phyloP scores from a whole-genome alignment of 2,888 invertebrate genomes.

The Stictocephala bisonia region DNA sequence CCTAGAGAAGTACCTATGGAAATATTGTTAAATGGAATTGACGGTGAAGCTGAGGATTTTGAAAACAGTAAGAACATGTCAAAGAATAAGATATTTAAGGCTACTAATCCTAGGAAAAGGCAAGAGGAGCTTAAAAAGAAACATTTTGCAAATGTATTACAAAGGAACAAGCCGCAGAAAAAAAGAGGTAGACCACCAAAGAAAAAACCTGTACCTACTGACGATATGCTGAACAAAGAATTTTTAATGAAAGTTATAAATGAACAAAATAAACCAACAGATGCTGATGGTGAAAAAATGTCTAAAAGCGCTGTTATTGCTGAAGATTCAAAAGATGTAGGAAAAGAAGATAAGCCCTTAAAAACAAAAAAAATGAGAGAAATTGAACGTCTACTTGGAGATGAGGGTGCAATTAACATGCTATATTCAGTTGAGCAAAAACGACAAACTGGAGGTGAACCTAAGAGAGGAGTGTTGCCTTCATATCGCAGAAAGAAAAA shows the following conservation, averaged over 20 bases:
- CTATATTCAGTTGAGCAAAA: constrained; percentile 77
- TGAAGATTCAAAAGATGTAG: constrained; percentile 35
- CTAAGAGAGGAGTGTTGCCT: constrained; percentile 52
- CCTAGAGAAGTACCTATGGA: constrained; percentile 23
- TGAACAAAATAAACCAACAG: neutral
- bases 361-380: constrained; percentile 68
- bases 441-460: constrained; percentile 60
- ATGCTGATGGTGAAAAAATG: constrained; percentile 23
- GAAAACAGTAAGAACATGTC: neutral
- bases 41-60: neutral
- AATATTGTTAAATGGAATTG: constrained; percentile 12
- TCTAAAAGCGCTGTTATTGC: no score
- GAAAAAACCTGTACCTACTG: constrained; percentile 20
- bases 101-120: constrained; percentile 19
- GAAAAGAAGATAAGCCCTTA: constrained; percentile 7
- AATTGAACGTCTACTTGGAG: constrained; percentile 81
- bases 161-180: constrained; percentile 38
- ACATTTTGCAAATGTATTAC: constrained; percentile 10
- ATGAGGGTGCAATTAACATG: constrained; percentile 90
- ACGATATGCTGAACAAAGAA: constrained; percentile 27
- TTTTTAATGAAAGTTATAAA: constrained; percentile 8
- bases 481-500: constrained; percentile 58
- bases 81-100: constrained; percentile 30
- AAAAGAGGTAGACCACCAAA: constrained; percentile 41
- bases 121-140: constrained; percentile 23